Percentiles rank a stretch among this genome's conserved stretches.
These are phyloP conservation scores for Heliconius himera DNA, from an alignment of 1,140 invertebrate genomes.

Conservation along the genomic window DNA sequence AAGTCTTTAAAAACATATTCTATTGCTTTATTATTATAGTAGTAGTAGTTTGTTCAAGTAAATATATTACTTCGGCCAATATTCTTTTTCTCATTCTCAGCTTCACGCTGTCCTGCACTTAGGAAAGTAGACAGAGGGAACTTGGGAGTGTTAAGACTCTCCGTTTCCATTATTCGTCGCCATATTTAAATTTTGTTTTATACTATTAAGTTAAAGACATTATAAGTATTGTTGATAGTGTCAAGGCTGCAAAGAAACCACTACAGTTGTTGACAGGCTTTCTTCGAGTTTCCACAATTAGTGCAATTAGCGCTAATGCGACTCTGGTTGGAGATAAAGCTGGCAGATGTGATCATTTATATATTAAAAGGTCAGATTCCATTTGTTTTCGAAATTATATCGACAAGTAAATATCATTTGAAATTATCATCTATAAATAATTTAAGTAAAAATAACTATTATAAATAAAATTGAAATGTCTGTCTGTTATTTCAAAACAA, in stretches of 20 bases:
- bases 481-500: no score
- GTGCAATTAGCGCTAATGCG: constrained; percentile 46
- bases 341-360: constrained; percentile 28
- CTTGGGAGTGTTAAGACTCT: no score
- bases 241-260: not conserved
- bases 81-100: no score
- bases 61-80: not conserved
- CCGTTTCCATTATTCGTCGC: no score
- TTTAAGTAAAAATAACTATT: not conserved
- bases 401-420: not conserved
- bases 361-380: constrained; percentile 5
- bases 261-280: constrained; percentile 37
- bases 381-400: constrained; percentile 19
- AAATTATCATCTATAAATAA: not conserved
- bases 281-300: constrained; percentile 62
- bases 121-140: no score
- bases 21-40: not conserved
- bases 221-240: not conserved
- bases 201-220: no score
- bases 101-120: no score
- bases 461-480: no score
- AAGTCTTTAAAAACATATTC: not conserved
- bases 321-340: constrained; percentile 33
- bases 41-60: not conserved
- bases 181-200: no score